Evolutionary conservation across 2,888 invertebrate species (phyloP).

Genomic region (Sesamia inferens): DNA sequence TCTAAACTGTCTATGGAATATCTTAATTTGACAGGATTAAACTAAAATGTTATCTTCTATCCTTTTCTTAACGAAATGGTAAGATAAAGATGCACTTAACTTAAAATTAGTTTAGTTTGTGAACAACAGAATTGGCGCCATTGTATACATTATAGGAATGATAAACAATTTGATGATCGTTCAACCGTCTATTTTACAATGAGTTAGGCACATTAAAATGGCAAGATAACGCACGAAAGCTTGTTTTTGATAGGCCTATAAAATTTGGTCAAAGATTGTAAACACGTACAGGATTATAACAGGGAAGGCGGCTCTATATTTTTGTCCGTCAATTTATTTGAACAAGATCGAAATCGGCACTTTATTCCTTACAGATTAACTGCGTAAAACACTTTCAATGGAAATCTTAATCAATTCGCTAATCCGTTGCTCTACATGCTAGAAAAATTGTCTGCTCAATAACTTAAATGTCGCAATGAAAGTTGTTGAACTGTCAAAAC

Average conservation of each 20-base stretch:
- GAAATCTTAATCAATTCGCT: neutral
- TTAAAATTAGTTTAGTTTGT: too few species aligned
- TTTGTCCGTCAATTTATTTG: slow-evolving; percentile 40
- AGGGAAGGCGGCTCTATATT: slow-evolving; percentile 22
- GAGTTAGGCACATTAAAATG: slow-evolving; percentile 47
- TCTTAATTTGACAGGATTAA: too few species aligned
- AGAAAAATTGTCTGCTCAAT: neutral
- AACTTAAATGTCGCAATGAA: too few species aligned
- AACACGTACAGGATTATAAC: slow-evolving; percentile 47
- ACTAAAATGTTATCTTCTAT: too few species aligned
- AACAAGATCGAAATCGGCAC: neutral
- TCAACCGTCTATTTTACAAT: slow-evolving; percentile 44
- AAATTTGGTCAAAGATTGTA: slow-evolving; percentile 55
- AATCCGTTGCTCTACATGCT: neutral
- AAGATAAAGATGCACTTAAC: too few species aligned
- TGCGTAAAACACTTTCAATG: neutral
- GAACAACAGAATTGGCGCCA: too few species aligned
- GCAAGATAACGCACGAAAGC: slow-evolving; percentile 59
- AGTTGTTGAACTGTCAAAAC: too few species aligned
- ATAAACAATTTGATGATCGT: slow-evolving; percentile 34
- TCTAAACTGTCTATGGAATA: too few species aligned
- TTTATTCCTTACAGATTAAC: slow-evolving; percentile 11
- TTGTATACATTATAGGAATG: too few species aligned
- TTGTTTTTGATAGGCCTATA: slow-evolving; percentile 58
- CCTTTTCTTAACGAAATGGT: too few species aligned